Percentiles rank a stretch among this genome's conserved stretches.
Conservation (phyloP, 1,140 invertebrate genomes). For the Ceratina australensis region DNA sequence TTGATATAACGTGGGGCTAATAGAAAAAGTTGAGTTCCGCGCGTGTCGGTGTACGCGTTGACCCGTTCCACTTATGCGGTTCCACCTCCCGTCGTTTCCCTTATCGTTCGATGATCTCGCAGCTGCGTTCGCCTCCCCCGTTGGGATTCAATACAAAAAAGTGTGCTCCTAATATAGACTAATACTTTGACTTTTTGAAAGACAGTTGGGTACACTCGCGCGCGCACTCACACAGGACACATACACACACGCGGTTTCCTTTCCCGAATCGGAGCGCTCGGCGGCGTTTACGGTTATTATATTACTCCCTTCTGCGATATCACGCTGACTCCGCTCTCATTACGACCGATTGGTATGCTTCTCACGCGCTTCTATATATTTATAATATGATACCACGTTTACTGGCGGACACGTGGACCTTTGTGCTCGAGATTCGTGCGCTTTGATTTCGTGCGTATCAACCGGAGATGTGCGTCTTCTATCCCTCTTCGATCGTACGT, state of each 20-base stretch:
- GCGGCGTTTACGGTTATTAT: background rate
- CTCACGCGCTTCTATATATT: background rate
- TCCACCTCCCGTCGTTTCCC: background rate
- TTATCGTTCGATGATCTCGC: background rate
- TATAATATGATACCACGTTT: background rate
- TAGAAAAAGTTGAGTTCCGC: too few relatives aligned
- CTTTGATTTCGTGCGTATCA: conserved; percentile 41
- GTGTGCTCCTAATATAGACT: conserved; percentile 12
- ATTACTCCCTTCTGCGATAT: background rate
- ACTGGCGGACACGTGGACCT: conserved; percentile 25
- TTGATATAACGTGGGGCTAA: too few relatives aligned
- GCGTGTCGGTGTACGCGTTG: background rate
- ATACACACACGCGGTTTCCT: background rate
- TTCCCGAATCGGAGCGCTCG: background rate
- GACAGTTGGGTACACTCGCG: conserved; percentile 54
- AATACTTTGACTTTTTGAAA: conserved; percentile 57
- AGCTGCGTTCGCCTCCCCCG: background rate
- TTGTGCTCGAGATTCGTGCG: conserved; percentile 31
- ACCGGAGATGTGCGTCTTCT: conserved; percentile 33
- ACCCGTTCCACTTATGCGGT: background rate
- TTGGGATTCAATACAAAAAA: conserved; percentile 21
- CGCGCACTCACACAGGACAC: background rate
- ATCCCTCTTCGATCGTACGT: background rate
- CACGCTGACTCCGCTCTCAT: background rate
- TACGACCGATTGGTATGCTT: background rate